Conservation (phyloP, 2,888 invertebrate species). For the Troides oblongomaculatus region DNA sequence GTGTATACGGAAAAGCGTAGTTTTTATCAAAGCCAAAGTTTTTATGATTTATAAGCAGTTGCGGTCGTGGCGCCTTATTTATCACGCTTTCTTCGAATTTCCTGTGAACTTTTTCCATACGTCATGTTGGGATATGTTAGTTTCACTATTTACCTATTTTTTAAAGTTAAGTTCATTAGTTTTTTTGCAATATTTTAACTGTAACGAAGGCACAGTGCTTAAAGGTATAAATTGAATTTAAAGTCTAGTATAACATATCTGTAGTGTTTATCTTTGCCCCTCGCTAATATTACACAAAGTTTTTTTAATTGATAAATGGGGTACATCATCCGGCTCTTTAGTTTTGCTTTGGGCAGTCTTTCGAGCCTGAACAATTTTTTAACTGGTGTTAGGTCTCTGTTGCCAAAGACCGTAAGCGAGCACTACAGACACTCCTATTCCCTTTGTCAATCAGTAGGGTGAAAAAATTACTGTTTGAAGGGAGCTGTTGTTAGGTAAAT, state of each 20-base stretch:
- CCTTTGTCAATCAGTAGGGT: no score
- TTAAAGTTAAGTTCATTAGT: not conserved
- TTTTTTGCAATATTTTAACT: no score
- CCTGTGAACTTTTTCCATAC: constrained; percentile 51
- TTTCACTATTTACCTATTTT: not conserved
- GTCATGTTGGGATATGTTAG: constrained; percentile 36
- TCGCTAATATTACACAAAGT: not conserved
- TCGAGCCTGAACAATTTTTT: not conserved
- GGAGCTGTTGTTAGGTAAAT: no score
- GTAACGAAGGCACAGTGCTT: no score
- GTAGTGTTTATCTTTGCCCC: constrained; percentile 2
- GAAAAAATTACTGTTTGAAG: no score
- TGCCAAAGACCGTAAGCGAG: no score
- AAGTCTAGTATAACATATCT: not conserved
- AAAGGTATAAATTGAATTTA: not conserved
- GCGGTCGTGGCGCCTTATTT: constrained; percentile 40
- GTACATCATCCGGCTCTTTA: not conserved
- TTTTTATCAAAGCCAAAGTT: constrained; percentile 11
- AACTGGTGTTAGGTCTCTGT: no score
- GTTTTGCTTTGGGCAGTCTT: constrained; percentile 7
- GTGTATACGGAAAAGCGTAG: no score
- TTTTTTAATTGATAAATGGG: constrained; percentile 8
- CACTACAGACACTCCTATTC: no score
- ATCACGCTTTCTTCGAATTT: constrained; percentile 50
- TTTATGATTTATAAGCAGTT: constrained; percentile 19